Conservation (phyloP, 2,797 vertebrate genomes). For the Anguilla megastoma region DNA sequence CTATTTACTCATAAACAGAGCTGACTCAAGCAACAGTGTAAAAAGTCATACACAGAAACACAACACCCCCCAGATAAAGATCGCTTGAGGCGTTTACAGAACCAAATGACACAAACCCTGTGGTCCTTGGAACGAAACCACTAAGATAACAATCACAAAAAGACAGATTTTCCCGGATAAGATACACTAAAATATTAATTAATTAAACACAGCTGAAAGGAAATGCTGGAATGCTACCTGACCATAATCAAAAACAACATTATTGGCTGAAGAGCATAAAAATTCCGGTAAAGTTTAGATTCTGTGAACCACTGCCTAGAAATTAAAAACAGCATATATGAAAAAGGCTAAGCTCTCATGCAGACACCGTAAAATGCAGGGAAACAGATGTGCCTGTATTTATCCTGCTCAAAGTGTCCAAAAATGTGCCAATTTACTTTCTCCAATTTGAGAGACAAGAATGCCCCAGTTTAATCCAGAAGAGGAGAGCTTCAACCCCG, state of each 20-base stretch:
- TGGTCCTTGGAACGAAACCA: neutral
- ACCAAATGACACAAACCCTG: neutral
- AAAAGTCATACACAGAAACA: neutral
- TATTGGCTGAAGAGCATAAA: neutral
- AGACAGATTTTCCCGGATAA: neutral
- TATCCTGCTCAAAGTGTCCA: neutral
- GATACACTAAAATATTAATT: neutral
- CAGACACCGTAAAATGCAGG: neutral
- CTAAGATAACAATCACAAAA: neutral
- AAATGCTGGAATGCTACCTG: neutral
- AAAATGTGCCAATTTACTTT: neutral
- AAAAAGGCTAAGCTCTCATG: neutral
- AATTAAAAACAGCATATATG: neutral
- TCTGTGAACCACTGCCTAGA: neutral
- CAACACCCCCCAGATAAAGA: neutral
- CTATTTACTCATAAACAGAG: neutral
- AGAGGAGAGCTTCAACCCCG: neutral
- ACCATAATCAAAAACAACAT: neutral
- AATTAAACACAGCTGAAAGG: neutral
- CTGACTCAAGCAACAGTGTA: neutral
- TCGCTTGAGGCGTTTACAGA: neutral
- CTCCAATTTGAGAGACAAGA: neutral
- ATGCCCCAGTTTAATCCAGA: neutral
- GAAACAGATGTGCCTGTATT: neutral
- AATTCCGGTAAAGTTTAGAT: neutral